Conservation (phyloP, 2,113 vertebrate species). For the Eleginops maclovinus region DNA sequence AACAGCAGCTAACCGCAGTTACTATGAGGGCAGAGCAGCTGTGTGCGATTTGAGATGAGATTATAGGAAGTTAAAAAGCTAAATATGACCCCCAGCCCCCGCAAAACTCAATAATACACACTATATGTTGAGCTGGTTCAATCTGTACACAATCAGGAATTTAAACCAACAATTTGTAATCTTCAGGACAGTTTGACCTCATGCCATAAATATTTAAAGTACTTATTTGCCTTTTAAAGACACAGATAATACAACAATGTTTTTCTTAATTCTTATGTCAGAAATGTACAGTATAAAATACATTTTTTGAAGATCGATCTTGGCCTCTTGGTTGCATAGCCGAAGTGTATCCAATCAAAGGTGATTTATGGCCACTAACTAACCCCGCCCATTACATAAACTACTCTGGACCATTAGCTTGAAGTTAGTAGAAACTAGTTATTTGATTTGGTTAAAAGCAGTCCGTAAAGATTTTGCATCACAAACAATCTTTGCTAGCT, state of each 20-base stretch:
- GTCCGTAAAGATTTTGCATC: no score
- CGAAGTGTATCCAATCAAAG: not conserved
- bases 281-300: no score
- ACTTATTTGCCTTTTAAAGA: no score
- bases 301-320: no score
- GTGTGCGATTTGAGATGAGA: no score
- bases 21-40: no score
- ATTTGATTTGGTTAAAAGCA: no score
- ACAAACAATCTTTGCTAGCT: no score
- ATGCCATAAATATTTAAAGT: not conserved
- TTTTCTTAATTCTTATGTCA: no score
- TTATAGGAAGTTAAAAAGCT: not conserved
- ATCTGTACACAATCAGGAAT: not conserved
- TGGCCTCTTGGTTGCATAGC: no score
- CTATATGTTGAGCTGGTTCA: not conserved
- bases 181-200: not conserved
- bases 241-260: no score
- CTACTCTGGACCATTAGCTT: not conserved
- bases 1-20: no score
- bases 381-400: not conserved
- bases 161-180: not conserved
- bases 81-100: not conserved
- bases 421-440: not conserved
- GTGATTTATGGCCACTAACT: not conserved
- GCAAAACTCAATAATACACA: not conserved